A percentile compares a stretch with the other conserved stretches of the same genome.
These are phyloP conservation scores for Lepidothrix coronata DNA, from an alignment of 2,113 vertebrate species.

Conservation along the genomic window DNA sequence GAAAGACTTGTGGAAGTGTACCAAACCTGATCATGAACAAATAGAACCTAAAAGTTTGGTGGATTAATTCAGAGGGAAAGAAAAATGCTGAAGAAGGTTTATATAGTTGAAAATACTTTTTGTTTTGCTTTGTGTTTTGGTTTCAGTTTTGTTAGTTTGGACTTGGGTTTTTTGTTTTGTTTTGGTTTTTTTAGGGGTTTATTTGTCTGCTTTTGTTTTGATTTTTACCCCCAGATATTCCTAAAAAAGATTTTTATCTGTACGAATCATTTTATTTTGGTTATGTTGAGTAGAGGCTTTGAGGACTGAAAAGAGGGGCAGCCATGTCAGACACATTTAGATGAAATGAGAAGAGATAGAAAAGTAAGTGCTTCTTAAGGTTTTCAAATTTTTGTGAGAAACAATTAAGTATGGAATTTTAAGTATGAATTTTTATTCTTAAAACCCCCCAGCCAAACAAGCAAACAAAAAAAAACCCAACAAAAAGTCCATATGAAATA, in stretches of 20 bases:
- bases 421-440: not conserved
- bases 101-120: not conserved
- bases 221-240: not conserved
- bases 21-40: fast-evolving
- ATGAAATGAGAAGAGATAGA: not conserved
- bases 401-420: not conserved
- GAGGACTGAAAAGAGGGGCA: not conserved
- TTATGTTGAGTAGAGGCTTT: not conserved
- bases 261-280: not conserved
- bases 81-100: not conserved
- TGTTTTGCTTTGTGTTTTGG: not conserved
- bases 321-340: not conserved
- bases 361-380: not conserved
- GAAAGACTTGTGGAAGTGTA: not conserved
- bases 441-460: not conserved
- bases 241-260: not conserved
- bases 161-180: not conserved
- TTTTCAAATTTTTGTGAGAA: not conserved
- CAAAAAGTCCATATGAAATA: not conserved
- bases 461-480: fast-evolving
- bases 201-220: not conserved
- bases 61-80: not conserved
- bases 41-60: not conserved
- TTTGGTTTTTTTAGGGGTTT: not conserved
- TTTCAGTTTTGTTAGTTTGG: not conserved